Base-by-base conservation (phyloP, 1,140 invertebrate genomes). In the Cherax quadricarinatus region DNA sequence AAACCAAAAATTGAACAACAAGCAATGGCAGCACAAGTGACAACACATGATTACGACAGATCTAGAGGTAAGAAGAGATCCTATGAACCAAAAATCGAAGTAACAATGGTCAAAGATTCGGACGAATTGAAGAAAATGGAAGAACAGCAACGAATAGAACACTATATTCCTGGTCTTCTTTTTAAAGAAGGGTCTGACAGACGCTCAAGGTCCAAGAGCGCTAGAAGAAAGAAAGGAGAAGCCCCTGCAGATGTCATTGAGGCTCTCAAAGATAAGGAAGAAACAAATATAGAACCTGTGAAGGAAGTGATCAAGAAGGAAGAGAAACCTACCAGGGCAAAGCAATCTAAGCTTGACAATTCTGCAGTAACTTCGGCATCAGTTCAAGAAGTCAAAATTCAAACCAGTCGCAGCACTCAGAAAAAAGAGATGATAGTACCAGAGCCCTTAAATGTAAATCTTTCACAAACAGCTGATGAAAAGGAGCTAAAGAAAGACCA, bases 121-220 rank as follows among this genome's bases (percentile, higher is more conserved):
- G 83, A 80, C n/a, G 82, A 80, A 30, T 48, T 21, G 16, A 92
- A 93, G 62, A 83, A 87, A 41, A 60, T 41, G 18, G 86, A 92
- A 60, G 86, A 84, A 6, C 2, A 18, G 6, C 49, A 75, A 21
- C 86, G 75, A 79, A 66, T 18, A 57, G 91, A 92, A 48, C 75
- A 78, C 21, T 94, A 94, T 81, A 94, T 94, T 51, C 93, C 93
- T 73, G 93, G 93, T 30, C 82, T 92, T 16, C 62, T 93, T 3
- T 93, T 93, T 79, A 93, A 89, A 79, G 94, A 93, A 53, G 82
- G 41, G 30, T 81, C 86, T 57, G 80, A 92, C 18, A 60, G 89
- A 24, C 88, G 93, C 60, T 90, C 89, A 24, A 78, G 94, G n/a
- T 92, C 93, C 24, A 92, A 92, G 70, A 92, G 93, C 87, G 88